phyloP scores from a whole-genome alignment of 2,797 vertebrate genomes.

The Gymnocypris eckloni region DNA sequence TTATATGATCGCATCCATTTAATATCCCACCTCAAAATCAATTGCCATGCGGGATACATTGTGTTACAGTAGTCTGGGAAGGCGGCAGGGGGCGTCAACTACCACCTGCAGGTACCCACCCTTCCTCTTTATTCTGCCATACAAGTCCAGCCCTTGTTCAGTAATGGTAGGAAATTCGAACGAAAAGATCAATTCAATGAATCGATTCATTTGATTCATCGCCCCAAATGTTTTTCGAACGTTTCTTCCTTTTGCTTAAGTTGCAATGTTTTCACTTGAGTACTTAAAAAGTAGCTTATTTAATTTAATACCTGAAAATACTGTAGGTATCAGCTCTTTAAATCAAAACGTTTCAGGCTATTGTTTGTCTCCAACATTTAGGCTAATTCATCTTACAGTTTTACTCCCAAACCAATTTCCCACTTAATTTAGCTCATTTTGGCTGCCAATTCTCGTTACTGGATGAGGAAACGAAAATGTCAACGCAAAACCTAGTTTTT shows the following conservation, averaged over 20 bases:
- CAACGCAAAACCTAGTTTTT: too few relatives aligned
- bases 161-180: background rate
- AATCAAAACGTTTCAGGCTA: background rate
- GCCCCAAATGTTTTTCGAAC: background rate
- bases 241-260: background rate
- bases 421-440: background rate
- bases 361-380: background rate
- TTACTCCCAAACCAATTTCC: background rate
- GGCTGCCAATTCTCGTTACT: background rate
- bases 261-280: background rate
- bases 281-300: background rate
- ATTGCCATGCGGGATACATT: background rate
- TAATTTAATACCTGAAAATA: background rate
- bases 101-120: slow-evolving; percentile 9
- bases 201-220: slow-evolving; percentile 9
- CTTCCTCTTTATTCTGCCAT: background rate
- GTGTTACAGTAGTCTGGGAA: slow-evolving; percentile 22
- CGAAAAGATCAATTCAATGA: background rate
- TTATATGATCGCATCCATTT: slow-evolving; percentile 11
- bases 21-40: slow-evolving; percentile 19
- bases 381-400: background rate
- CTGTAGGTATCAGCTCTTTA: background rate
- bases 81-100: slow-evolving; percentile 49
- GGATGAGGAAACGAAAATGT: background rate
- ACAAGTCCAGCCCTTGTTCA: background rate